phyloP scores from a whole-genome alignment of 2,113 vertebrate species.

The Promerops cafer region DNA sequence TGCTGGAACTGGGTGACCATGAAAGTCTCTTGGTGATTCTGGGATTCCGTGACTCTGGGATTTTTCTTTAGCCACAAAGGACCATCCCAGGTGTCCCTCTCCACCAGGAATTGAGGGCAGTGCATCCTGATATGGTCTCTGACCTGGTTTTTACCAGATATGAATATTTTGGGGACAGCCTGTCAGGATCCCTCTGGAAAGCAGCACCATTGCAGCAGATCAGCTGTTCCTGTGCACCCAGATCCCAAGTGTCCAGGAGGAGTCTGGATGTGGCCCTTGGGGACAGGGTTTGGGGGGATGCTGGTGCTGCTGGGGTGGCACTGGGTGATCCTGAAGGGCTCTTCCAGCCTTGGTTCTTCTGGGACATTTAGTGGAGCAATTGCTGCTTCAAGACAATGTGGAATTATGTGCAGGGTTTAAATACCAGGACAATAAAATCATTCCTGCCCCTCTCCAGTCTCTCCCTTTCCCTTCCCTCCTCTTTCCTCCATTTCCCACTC shows the following conservation, averaged over 20 bases:
- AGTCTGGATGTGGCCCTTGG: neutral
- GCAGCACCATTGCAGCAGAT: neutral
- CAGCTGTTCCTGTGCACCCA: neutral
- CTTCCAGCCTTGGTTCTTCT: accelerated
- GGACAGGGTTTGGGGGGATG: neutral
- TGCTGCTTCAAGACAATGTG: neutral
- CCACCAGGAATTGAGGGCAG: neutral
- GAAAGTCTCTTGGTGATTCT: neutral
- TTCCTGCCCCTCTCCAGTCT: neutral
- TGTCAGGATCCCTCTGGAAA: neutral
- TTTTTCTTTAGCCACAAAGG: neutral
- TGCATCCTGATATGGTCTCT: neutral
- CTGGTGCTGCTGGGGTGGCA: neutral
- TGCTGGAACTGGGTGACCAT: accelerated
- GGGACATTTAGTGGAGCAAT: neutral
- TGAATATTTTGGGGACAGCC: neutral
- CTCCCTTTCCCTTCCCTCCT: neutral
- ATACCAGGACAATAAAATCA: neutral
- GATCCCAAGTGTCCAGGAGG: neutral
- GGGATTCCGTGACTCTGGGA: neutral
- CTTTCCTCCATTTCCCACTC: neutral
- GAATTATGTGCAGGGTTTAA: neutral
- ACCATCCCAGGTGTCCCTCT: neutral
- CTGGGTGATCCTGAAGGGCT: accelerated
- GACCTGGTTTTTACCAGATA: neutral